These are phyloP conservation scores for Aleiodes alternator DNA, from an alignment of 2,888 invertebrate species.

Conservation along the genomic window DNA sequence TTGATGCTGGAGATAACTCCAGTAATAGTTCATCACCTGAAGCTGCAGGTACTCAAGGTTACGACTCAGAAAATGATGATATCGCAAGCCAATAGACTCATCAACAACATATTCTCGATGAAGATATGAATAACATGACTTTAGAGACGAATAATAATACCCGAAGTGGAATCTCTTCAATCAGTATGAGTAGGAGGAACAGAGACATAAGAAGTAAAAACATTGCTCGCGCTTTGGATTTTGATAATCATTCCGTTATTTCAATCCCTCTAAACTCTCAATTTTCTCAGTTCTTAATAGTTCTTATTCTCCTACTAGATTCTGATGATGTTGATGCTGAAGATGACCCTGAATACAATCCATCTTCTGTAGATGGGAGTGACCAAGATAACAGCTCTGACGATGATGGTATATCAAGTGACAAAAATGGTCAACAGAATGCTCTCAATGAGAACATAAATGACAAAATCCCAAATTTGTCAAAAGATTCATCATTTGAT, in stretches of 20 bases:
- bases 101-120: neutral
- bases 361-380: conserved; percentile 3
- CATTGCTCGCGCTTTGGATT: conserved; percentile 4
- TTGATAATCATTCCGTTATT: too few species aligned
- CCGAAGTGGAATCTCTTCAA: neutral
- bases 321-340: conserved; percentile 4
- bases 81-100: too few species aligned
- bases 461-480: neutral
- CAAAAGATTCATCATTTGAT: neutral
- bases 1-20: conserved; percentile 1
- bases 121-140: neutral
- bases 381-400: neutral
- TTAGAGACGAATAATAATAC: neutral
- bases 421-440: neutral
- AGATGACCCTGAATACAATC: conserved; percentile 18
- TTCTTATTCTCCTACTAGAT: conserved; percentile 4
- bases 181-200: neutral
- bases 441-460: neutral
- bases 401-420: conserved; percentile 5
- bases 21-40: too few species aligned
- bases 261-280: too few species aligned
- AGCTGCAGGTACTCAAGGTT: too few species aligned
- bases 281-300: neutral
- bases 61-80: too few species aligned
- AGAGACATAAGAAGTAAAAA: conserved; percentile 1